Conservation (phyloP, 1,140 invertebrate genomes). For the Adelges cooleyi region DNA sequence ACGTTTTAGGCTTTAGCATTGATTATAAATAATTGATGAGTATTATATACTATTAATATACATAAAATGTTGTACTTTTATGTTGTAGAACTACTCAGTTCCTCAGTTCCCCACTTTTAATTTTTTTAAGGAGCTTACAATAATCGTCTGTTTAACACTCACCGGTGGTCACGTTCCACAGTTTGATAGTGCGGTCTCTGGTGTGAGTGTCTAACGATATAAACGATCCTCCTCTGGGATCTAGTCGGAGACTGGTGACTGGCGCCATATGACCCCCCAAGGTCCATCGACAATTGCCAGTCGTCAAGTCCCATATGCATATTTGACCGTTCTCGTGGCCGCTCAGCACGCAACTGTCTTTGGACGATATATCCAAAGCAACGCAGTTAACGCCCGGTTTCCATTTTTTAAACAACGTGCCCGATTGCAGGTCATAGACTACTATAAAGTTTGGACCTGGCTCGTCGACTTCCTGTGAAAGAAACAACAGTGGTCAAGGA, state of each 20-base stretch:
- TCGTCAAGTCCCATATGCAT: constrained; percentile 77
- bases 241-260: constrained; percentile 55
- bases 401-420: constrained; percentile 84
- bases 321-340: constrained; percentile 67
- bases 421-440: constrained; percentile 81
- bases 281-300: constrained; percentile 58
- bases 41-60: no score
- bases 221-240: constrained; percentile 53
- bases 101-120: no score
- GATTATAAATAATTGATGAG: no score
- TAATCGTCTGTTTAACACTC: no score
- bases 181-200: constrained; percentile 56
- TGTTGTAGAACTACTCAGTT: no score
- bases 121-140: no score
- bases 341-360: constrained; percentile 66
- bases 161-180: constrained; percentile 70
- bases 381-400: constrained; percentile 69
- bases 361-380: constrained; percentile 66
- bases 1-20: no score
- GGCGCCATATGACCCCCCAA: constrained; percentile 63
- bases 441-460: constrained; percentile 76
- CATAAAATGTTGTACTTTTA: no score
- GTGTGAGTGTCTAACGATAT: constrained; percentile 59
- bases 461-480: constrained; percentile 65
- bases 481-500: no score